Evolutionary conservation across 1,140 invertebrate species (phyloP).

Genomic region (Heliothis virescens): DNA sequence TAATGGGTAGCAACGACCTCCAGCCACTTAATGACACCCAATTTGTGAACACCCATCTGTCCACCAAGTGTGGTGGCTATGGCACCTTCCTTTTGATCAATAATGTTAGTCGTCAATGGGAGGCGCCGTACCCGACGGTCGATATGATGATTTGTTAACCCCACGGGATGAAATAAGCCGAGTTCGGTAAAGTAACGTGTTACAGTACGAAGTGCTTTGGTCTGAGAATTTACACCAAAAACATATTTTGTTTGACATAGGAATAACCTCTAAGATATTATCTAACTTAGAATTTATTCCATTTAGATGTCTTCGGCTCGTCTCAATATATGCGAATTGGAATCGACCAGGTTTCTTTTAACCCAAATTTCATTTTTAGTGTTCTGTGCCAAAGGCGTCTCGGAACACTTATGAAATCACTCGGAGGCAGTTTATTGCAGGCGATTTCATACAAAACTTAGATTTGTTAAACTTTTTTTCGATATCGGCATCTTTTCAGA

Average conservation of each 20-base stretch:
- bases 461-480: too few relatives aligned
- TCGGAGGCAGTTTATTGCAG: background rate
- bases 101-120: too few relatives aligned
- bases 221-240: too few relatives aligned
- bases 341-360: background rate
- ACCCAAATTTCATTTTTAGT: constrained; percentile 14
- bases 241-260: too few relatives aligned
- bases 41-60: background rate
- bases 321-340: background rate
- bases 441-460: background rate
- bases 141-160: too few relatives aligned
- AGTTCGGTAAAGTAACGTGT: too few relatives aligned
- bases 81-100: background rate
- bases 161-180: too few relatives aligned
- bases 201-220: too few relatives aligned
- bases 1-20: constrained; percentile 9
- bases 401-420: constrained; percentile 1
- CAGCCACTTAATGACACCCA: constrained; percentile 11
- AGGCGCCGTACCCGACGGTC: too few relatives aligned
- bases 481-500: too few relatives aligned
- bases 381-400: constrained; percentile 1
- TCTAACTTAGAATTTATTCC: too few relatives aligned
- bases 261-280: too few relatives aligned
- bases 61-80: background rate
- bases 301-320: background rate